Conservation (phyloP, 2,113 vertebrate species). For the Cinclus cinclus region DNA sequence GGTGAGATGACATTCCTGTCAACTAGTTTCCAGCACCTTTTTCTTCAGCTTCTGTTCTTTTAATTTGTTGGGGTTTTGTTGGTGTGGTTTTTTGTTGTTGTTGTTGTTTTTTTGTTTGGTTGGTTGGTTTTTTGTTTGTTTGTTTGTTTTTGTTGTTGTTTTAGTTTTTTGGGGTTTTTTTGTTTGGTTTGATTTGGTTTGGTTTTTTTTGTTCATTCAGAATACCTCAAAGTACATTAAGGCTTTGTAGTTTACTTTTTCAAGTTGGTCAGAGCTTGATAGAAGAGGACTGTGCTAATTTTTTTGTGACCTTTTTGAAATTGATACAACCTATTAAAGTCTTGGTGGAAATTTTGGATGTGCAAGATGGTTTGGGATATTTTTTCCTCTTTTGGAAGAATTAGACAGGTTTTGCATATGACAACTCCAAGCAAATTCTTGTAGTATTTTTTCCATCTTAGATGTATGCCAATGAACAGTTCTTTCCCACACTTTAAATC, state of each 20-base stretch:
- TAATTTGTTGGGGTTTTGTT: neutral
- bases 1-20: neutral
- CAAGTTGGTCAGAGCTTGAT: conserved; percentile 1
- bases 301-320: conserved; percentile 38
- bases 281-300: neutral
- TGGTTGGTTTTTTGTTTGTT: too few species aligned
- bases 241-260: conserved; percentile 33
- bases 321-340: neutral
- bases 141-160: too few species aligned
- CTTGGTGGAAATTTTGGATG: neutral
- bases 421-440: conserved; percentile 14
- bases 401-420: conserved; percentile 19
- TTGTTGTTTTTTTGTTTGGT: too few species aligned
- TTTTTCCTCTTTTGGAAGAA: conserved; percentile 39
- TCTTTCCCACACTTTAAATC: conserved; percentile 43
- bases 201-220: neutral
- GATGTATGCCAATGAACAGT: neutral
- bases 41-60: neutral
- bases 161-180: too few species aligned
- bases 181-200: too few species aligned
- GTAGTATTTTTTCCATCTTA: conserved; percentile 13
- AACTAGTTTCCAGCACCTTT: neutral
- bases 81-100: too few species aligned
- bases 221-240: neutral
- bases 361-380: neutral